Base-by-base conservation (phyloP, 2,888 invertebrate species). In the Drosophila parthenogenetica region DNA sequence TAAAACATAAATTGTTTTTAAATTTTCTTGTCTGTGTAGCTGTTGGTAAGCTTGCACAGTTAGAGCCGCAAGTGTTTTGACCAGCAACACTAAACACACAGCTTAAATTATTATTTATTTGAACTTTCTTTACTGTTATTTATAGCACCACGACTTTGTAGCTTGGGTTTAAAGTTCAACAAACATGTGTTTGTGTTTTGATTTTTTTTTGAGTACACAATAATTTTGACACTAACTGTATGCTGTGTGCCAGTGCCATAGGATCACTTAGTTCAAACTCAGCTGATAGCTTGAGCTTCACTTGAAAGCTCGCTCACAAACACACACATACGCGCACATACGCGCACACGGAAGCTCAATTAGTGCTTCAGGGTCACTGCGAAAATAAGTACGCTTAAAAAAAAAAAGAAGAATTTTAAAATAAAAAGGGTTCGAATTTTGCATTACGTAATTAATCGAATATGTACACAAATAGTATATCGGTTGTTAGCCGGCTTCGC, bases 201-300 rank as follows among this genome's bases (percentile, higher is more conserved):
- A 8, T 29, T 29, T 29, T 29, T 29, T 29, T 29, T 29, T 29
- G 7, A 29, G 8, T 8, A 13, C 35, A 35, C 35, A 35, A 35
- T 13, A 13, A 35, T 35, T 13, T 35, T 35, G 35, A 13, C 35
- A 11, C 35, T 29, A 29, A 35, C 35, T 49, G 13, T 17, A 45
- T 51, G 3, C 43, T 53, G 29, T 50, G 35, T 59, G 61, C 29
- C 55, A 61, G 50, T 69, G 74, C 42, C 57, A 57, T 65, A 70
- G 79, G 79, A 79, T 74, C 75, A 78, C 59, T 65, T 59, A 59
- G 74, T 73, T 75, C 78, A 78, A 78, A 58, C 75, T 75, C 79
- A 76, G 76, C 79, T 79, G 76, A 76, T 76, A 65, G 51, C 64
- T 78, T 50, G 39, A 64, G 58, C 45, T 64, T 60, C 37, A 55